Evolutionary conservation across 2,888 invertebrate species (phyloP).

Genomic region (Drosophila kanekoi): DNA sequence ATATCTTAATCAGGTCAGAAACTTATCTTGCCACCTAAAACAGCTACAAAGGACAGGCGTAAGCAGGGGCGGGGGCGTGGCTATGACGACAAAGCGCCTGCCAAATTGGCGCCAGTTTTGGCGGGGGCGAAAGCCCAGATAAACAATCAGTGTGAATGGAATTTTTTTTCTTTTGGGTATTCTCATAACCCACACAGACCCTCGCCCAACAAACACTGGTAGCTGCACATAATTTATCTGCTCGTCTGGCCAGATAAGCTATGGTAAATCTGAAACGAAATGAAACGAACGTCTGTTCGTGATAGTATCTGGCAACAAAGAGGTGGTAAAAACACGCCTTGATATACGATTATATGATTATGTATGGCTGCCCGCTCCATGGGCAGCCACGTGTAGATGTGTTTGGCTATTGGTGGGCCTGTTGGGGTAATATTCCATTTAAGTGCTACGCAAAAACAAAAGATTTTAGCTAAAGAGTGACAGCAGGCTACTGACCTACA

Average conservation of each 20-base stretch:
- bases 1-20: constrained; percentile 16
- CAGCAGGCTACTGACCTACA: constrained; percentile 58
- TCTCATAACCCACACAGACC: no score
- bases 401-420: constrained; percentile 10
- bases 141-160: constrained; percentile 33
- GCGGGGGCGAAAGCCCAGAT: constrained; percentile 3
- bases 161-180: constrained; percentile 16
- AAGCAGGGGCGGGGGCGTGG: not conserved
- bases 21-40: constrained; percentile 8
- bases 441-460: constrained; percentile 32
- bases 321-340: not conserved
- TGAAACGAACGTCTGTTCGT: not conserved
- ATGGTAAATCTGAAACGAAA: constrained; percentile 26
- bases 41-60: not conserved
- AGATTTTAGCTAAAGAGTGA: constrained; percentile 1
- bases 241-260: constrained; percentile 41
- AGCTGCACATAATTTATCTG: constrained; percentile 27
- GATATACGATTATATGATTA: constrained; percentile 10
- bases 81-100: constrained; percentile 15
- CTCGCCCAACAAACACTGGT: constrained; percentile 2
- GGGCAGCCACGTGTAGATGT: constrained; percentile 14
- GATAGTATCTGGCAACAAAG: not conserved
- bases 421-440: constrained; percentile 41
- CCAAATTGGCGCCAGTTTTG: constrained; percentile 2
- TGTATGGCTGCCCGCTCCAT: no score